Conservation (phyloP, 2,888 invertebrate species). For the Rotaria socialis region DNA sequence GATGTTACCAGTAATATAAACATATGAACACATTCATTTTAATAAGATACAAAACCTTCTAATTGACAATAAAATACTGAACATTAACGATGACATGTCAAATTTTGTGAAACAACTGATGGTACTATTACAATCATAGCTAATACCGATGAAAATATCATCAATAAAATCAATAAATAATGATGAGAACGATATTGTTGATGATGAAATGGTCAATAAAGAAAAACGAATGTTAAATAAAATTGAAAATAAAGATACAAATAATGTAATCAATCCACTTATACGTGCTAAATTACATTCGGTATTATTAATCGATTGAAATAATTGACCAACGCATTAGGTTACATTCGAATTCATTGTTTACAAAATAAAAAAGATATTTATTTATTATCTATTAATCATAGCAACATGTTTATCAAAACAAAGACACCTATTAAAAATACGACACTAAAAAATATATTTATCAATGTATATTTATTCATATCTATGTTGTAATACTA, state of each 20-base stretch:
- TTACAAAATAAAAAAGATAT: neutral
- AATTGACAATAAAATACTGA: neutral
- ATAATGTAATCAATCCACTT: neutral
- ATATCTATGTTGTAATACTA: too few species aligned
- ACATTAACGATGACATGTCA: neutral
- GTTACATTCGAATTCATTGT: neutral
- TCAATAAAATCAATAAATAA: neutral
- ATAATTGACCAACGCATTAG: neutral
- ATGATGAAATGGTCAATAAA: conserved; percentile 24
- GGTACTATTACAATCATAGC: neutral
- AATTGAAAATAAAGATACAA: neutral
- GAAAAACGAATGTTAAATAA: conserved; percentile 12
- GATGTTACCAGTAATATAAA: conserved; percentile 1
- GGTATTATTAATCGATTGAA: neutral
- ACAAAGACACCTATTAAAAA: too few species aligned
- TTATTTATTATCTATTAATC: too few species aligned
- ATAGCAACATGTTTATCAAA: too few species aligned
- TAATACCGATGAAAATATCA: neutral
- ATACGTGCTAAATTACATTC: neutral
- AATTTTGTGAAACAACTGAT: neutral
- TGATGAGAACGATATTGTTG: neutral
- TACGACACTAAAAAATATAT: too few species aligned
- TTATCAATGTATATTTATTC: too few species aligned
- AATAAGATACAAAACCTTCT: neutral
- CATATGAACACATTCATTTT: conserved; percentile 1